Evolutionary conservation across 2,888 invertebrate genomes (phyloP), one percentile per base, ranked within the genome.

Genomic region (Pandemis corylana): DNA sequence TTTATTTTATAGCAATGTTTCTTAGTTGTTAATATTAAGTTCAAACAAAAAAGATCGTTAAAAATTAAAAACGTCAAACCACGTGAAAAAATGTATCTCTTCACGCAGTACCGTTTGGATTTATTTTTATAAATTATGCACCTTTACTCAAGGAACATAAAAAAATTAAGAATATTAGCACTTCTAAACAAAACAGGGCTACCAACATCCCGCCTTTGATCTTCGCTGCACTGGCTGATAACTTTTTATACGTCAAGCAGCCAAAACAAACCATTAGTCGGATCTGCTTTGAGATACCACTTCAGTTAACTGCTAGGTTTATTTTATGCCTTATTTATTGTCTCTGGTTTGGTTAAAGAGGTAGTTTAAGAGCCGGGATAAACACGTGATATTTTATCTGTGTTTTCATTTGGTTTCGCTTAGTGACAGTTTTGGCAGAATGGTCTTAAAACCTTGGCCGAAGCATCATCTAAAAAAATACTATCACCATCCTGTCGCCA

Each of bases 181-280:
- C 69, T 74, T 66, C 59, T 74, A 74, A 70, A 66, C 51, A 74
- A 74, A 74, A 74, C 74, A 74, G 51, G 53, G 53, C 67, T 51
- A 72, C 59, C 71, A 72, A 72, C 66, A 67, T 61, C n/a, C 44
- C 51, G 59, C 67, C 74, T 74, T 74, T 74, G 74, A 74, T 74
- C 74, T 74, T 59, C 65, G 69, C 69, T 67, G 42, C 69, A 36
- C 65, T 67, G 46, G 66, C 66, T 70, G 74, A 74, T 74, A 74
- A 74, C 65, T 74, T 74, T 74, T 74, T 74, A 74, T 66, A 70
- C 44, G 59, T 12, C 61, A 84, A 85, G 90, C 85, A 93, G 92
- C 92, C 94, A 92, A 89, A 94, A 94, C 94, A 94, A 94, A 94
- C 93, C 93, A 86, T 94, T 94, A 90, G 89, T 49, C 69, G 66